Evolutionary conservation across 2,113 vertebrate genomes (phyloP), one percentile per base, ranked within the genome.

Genomic region (Nerophis lumbriciformis): DNA sequence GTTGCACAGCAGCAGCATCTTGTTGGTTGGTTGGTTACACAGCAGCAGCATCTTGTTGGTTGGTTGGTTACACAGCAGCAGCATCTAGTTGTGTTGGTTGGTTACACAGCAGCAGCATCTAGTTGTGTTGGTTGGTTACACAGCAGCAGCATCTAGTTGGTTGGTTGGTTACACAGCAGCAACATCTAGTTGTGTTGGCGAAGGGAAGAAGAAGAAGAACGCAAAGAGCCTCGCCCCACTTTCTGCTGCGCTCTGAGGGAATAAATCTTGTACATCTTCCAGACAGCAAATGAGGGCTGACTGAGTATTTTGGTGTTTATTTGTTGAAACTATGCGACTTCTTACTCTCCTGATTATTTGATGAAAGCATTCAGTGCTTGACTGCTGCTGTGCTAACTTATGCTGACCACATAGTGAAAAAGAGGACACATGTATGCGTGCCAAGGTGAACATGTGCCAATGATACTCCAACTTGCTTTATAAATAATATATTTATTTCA

Each of bases 241-340:
- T 64, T 44, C 65, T 62, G 63, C 45, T 64, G 59, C n/a, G 45
- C 56, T 74, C 56, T 60, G 36, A 67, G 59, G 9, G 63, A 53
- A 70, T 50, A 70, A 58, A 70, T 66, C 53, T 57, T 76, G 72
- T 48, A 53, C 54, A 49, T 9, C 44, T 70, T 63, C 36, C 1
- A 53, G 50, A 66, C 8, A 68, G 50, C 37, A 67, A 73, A 69
- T 9, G 14, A 54, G 19, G 38, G 42, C 57, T 75, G 45, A 19
- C 44, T 75, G 53, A 59, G 36, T 66, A 37, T 73, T 65, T 62
- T 45, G 63, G 3, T 50, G 11, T 76, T 61, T 71, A 59, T 72
- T 73, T 73, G 47, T 67, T 71, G 48, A 62, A 69, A 70, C 60
- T 68, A 38, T 53, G 39, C 51, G 53, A 64, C 55, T 68, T 72